Base-by-base conservation (phyloP, 2,113 vertebrate genomes). In the Aphelocoma coerulescens region DNA sequence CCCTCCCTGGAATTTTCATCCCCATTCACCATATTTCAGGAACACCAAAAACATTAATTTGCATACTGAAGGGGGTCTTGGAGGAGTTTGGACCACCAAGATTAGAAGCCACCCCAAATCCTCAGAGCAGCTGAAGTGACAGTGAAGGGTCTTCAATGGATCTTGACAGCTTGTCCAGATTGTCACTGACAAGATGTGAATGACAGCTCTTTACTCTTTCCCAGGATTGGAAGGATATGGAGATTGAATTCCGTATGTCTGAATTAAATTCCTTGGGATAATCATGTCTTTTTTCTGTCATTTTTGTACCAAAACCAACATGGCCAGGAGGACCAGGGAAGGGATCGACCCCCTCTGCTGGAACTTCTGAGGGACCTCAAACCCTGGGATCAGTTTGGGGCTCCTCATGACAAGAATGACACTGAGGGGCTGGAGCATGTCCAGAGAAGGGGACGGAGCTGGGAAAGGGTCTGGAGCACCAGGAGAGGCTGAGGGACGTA, bases 151-250 rank as follows among this genome's bases (percentile, higher is more conserved):
- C 81, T 86, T 61, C 57, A 54, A 66, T 72, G 68, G 52, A 58
- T 81, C 65, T 71, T 94, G 91, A 90, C 87, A 91, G 75, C 79
- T 94, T 73, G 73, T 59, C 46, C 46, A 57, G 52, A 55, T 59
- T 85, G 62, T 71, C 77, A 37, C 48, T 71, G 54, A 59, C 11
- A 19, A 46, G 48, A 8, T 21, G 18, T 72, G 81, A 76, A 32
- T 88, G 94, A 91, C 95, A 96, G 73, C 65, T 88, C 49, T 84
- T 90, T 77, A 33, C 6, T 30, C 32, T 46, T 82, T 74, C 51
- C 17, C 6, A 3, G 84, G 75, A 91, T 6, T 54, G 37, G 16
- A 37, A 80, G 37, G 63, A 41, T 46, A 27, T 66, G 75, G 85
- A 91, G 69, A 61, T 43, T 54, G 75, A 81, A 71, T n/a, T 59